Percentiles rank a stretch among this genome's conserved stretches.
These are phyloP conservation scores for Lithodes maja DNA, from an alignment of 2,888 invertebrate genomes.

Conservation along the genomic window DNA sequence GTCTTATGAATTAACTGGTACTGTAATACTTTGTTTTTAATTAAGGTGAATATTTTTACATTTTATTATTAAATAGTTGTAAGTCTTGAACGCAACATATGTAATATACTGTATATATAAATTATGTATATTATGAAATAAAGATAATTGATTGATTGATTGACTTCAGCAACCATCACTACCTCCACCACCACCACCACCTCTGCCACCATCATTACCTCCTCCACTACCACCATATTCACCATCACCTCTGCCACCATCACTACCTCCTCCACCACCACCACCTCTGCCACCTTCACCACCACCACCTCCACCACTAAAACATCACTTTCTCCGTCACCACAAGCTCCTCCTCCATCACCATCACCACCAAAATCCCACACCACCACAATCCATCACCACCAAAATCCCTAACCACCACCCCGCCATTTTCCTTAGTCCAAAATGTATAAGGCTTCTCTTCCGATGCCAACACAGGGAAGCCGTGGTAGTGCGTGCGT, in stretches of 20 bases:
- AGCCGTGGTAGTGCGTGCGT: too few species aligned
- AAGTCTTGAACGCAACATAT: too few species aligned
- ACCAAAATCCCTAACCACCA: not conserved
- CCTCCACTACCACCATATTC: not conserved
- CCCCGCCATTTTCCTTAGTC: too few species aligned
- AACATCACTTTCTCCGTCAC: not conserved
- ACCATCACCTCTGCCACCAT: not conserved
- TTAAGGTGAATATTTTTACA: too few species aligned
- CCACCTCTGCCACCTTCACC: not conserved
- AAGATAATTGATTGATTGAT: too few species aligned
- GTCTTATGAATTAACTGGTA: too few species aligned
- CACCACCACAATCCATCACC: constrained; percentile 9
- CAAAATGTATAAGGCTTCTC: too few species aligned
- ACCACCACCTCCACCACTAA: not conserved
- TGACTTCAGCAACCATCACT: not conserved
- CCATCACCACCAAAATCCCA: not conserved
- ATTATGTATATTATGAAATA: too few species aligned
- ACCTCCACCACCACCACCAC: not conserved
- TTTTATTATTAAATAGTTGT: too few species aligned
- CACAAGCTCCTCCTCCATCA: not conserved
- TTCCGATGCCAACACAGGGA: too few species aligned
- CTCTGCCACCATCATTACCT: not conserved
- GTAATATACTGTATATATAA: too few species aligned
- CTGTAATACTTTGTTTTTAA: too few species aligned
- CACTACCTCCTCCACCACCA: not conserved